Conservation (phyloP, 2,797 vertebrate species). For the Orientallactaga sibirica region DNA sequence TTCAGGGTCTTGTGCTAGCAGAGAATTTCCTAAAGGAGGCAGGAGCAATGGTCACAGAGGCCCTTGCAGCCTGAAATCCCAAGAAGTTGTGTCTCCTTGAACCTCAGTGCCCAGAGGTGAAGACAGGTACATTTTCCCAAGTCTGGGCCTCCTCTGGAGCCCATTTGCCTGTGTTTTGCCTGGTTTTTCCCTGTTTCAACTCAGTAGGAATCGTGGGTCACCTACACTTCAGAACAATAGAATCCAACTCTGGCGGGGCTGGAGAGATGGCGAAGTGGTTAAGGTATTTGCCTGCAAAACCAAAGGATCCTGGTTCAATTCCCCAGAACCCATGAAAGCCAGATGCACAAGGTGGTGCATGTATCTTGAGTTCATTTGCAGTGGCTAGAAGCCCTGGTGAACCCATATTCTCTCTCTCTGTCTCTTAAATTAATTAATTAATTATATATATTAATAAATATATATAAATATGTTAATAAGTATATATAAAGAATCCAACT, state of each 20-base stretch:
- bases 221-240: neutral
- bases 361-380: no score
- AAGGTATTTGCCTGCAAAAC: no score
- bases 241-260: neutral
- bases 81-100: neutral
- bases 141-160: neutral
- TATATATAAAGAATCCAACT: neutral
- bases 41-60: neutral
- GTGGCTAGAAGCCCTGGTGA: no score
- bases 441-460: no score
- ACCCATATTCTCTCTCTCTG: no score
- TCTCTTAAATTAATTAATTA: no score
- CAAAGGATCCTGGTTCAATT: no score
- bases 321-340: no score
- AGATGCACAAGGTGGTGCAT: no score
- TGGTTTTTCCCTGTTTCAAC: neutral
- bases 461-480: neutral
- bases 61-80: neutral
- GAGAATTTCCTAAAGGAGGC: neutral
- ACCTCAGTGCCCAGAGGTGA: neutral
- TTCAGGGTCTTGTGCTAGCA: neutral
- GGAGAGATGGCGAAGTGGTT: no score
- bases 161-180: no score
- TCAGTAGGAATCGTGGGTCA: neutral
- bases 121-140: neutral